Evolutionary conservation across 2,888 invertebrate genomes (phyloP), one percentile per base, ranked within the genome.

Genomic region (Dendrolimus houi): DNA sequence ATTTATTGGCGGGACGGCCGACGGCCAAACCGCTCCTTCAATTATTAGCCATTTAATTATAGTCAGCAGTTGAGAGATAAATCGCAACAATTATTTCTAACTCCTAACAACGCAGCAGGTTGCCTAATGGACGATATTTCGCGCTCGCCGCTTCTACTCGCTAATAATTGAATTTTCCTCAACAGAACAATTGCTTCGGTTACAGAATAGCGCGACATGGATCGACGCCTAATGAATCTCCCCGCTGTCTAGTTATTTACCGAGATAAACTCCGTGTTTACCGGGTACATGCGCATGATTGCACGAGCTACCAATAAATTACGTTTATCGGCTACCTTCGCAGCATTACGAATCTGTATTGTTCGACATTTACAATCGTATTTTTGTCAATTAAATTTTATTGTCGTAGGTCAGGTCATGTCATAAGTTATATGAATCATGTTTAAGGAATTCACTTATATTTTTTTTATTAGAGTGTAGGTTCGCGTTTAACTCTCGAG

Each of bases 161-260:
- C 72, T 79, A 83, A 85, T 87, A 89, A 89, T 88, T 88, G 86
- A 87, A 87, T 88, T 89, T 89, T 85, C 80, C 68, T 85, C 80
- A 68, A 66, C 77, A 85, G 88, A 90, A 89, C 89, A 88, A 90
- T 89, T 87, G 88, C 86, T 81, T 83, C 87, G 86, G 89, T 87
- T 89, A 89, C 83, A 80, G 81, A 79, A 78, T 74, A 75, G 76
- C 75, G 75, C 80, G 81, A 84, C 87, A 81, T 80, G 81, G 84
- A 86, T 85, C 86, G 86, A 87, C 83, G 86, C 85, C 85, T 88
- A 90, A 89, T 89, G 89, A 89, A 88, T 89, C 89, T 88, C 81
- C 75, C 70, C 74, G 79, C 85, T 86, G 88, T 87, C 86, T 87
- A 84, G 86, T 85, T 87, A 87, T 85, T 88, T 85, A 87, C 85